Base-by-base conservation (phyloP, 2,888 invertebrate species). In the Globia sparganii region DNA sequence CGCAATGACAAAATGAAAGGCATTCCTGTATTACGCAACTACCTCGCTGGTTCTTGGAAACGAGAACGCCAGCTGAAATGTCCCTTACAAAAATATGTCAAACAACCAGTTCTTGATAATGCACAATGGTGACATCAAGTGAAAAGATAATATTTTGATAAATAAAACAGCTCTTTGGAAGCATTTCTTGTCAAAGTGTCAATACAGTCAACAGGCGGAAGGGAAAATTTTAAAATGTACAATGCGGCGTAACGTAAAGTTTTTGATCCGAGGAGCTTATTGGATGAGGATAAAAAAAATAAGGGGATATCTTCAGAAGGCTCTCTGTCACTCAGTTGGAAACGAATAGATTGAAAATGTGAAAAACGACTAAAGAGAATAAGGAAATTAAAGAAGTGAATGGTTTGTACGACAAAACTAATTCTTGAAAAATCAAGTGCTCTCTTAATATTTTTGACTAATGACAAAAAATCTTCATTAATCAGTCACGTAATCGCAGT, bases 181-280 rank as follows among this genome's bases (percentile, higher is more conserved):
- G 34, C 11, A 56, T 81, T 75, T 59, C 53, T 61, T 46, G 53
- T 31, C 59, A 76, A 43, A 40, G 13, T 56, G 62, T 65, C 72
- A 84, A 59, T 67, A 75, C 18, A 67, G 61, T 43, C 71, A 80
- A 74, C 77, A 77, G 70, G 73, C 66, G 75, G 68, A 77, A 75
- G 64, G 28, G 56, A 49, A 69, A 72, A 87, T 74, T 75, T 85
- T 87, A 67, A 82, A 82, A 82, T 87, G 71, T 86, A 78, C 62
- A 80, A 87, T 82, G 77, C 18, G 53, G 64, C 71, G 72, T 65
- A 74, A 70, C 66, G 72, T 53, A 80, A 84, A 83, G 62, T 86
- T 86, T 46, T 80, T 46, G 66, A 76, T 74, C 74, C 61, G n/a
- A 4, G 25, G 28, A 59, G 72, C 56, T 78, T 78, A 75, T 75